Evolutionary conservation across 2,797 vertebrate species (phyloP).

Genomic region (Rousettus madagascariensis): DNA sequence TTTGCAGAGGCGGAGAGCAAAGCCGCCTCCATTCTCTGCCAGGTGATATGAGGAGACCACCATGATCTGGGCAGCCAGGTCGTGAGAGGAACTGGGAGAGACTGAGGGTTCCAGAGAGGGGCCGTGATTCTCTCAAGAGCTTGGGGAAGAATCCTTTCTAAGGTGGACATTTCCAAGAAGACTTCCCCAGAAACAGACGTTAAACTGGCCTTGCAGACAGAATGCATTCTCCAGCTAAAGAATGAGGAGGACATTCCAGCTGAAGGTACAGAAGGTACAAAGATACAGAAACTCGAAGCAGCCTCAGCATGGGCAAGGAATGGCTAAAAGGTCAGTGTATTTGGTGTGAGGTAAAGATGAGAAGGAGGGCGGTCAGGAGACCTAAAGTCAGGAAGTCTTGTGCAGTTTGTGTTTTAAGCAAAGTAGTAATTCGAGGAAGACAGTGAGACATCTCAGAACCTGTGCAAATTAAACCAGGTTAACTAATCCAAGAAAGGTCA

Average conservation of each 20-base stretch:
- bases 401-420: neutral
- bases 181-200: neutral
- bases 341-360: neutral
- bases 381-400: neutral
- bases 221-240: neutral
- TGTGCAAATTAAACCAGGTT: neutral
- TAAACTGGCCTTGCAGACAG: neutral
- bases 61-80: neutral
- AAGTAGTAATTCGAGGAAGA: neutral
- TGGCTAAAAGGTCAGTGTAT: neutral
- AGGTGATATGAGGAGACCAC: no score
- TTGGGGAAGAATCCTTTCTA: neutral
- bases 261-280: neutral
- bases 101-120: neutral
- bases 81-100: neutral
- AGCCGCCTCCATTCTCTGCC: neutral
- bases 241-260: neutral
- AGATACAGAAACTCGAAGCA: neutral
- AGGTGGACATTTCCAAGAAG: neutral
- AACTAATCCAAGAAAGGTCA: neutral
- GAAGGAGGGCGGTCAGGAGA: neutral
- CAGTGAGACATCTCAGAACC: no score
- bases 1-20: neutral
- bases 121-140: neutral
- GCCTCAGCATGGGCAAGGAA: neutral